Evolutionary conservation across 2,113 vertebrate genomes (phyloP), one percentile per base, ranked within the genome.

Genomic region (Sebastes schlegelii): DNA sequence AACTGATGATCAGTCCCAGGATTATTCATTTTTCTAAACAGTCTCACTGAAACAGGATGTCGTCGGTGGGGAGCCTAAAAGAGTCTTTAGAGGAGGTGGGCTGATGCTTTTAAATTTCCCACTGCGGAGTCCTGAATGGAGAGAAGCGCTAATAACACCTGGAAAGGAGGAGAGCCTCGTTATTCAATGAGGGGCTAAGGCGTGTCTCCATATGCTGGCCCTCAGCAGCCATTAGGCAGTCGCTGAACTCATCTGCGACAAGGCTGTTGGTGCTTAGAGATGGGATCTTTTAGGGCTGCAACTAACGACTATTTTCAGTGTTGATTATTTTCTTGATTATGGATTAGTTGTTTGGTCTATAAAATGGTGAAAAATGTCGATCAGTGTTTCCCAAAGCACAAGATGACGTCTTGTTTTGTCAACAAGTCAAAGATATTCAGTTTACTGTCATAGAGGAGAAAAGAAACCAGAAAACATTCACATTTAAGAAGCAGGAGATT

Each of bases 121-220:
- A 43, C 17, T 42, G 62, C 8, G 5, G 19, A 13, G 13, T 72
- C 21, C 49, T 61, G 66, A 80, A 60, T 69, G 67, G 9, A 74
- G 63, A 81, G 57, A 70, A 75, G 42, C 3, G 8, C 72, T 21
- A 71, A 70, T 34, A 86, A 77, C 84, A 93, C 88, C 84, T 91
- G 86, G 86, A 73, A 69, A 86, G 83, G 86, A 84, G 76, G 66
- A 76, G 80, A 85, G 52, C 11, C 57, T 90, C 82, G 81, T 91
- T 87, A 88, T 84, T 91, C 79, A 85, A 57, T 60, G 57, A 84
- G 82, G 34, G 74, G 67, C 60, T 34, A 74, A 85, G 84, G 88
- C n/a, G 63, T 89, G 82, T 76, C 73, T 83, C 81, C 83, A 79
- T 91, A 85, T 90, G 90, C 62, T 71, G 74, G 87, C 68, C 73